A percentile compares a stretch with the other conserved stretches of the same genome.
These are phyloP conservation scores for Drosophila tristis DNA, from an alignment of 1,140 invertebrate species.

Conservation along the genomic window DNA sequence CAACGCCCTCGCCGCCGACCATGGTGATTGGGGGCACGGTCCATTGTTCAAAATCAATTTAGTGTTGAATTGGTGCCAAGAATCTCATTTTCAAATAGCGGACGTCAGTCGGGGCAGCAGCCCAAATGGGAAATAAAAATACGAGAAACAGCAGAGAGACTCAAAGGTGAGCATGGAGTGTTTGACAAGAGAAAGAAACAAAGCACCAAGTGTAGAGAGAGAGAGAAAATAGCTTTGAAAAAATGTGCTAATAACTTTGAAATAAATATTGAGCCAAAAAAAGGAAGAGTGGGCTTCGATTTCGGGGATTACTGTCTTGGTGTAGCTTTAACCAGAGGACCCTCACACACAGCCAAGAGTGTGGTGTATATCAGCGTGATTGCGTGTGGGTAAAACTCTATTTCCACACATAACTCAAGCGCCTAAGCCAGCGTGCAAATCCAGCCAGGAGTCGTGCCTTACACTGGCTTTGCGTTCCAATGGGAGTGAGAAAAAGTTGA, in stretches of 20 bases:
- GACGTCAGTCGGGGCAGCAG: conserved; percentile 4
- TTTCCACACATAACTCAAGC: conserved; percentile 58
- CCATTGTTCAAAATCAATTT: conserved; percentile 77
- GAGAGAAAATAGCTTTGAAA: conserved; percentile 6
- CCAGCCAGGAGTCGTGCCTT: conserved; percentile 35
- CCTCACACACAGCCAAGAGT: conserved; percentile 2
- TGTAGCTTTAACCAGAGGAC: conserved; percentile 32
- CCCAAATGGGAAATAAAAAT: conserved; percentile 57
- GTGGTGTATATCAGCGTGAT: conserved; percentile 25
- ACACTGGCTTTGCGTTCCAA: conserved; percentile 45
- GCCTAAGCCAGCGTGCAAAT: conserved; percentile 55
- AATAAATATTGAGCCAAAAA: conserved; percentile 11
- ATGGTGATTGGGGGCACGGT: background rate
- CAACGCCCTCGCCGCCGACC: conserved; percentile 5
- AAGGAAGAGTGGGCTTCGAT: too few relatives aligned
- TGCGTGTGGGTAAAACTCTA: conserved; percentile 22
- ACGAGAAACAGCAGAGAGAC: conserved; percentile 55
- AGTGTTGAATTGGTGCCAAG: conserved; percentile 77
- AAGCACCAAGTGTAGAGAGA: background rate
- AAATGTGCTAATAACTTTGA: conserved; percentile 24
- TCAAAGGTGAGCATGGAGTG: conserved; percentile 2
- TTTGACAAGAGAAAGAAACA: conserved; percentile 22
- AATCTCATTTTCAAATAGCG: conserved; percentile 58
- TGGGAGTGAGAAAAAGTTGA: conserved; percentile 1
- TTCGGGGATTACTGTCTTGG: conserved; percentile 3